Conservation (phyloP, 23 tunicate species). For the Trididemnum miniatum region DNA sequence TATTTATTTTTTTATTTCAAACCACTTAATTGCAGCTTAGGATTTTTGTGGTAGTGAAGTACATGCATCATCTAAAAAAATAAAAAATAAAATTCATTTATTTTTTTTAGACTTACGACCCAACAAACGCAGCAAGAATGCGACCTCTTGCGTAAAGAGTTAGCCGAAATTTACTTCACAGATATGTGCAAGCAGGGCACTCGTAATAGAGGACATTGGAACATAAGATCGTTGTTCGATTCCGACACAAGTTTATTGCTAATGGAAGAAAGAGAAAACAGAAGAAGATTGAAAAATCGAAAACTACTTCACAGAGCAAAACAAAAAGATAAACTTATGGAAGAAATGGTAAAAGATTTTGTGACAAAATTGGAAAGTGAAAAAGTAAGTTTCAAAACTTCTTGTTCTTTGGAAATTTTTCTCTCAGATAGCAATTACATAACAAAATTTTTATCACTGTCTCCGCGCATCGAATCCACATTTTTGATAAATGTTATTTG, state of each 20-base stretch:
- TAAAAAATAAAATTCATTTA: no score
- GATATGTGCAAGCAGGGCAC: background rate
- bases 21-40: no score
- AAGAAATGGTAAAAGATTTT: constrained; percentile 48
- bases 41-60: no score
- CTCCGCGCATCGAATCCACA: no score
- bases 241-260: constrained; percentile 41
- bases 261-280: constrained; percentile 46
- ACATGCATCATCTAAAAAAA: no score
- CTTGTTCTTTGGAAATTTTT: no score
- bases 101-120: constrained; percentile 11
- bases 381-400: background rate
- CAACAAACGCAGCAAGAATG: constrained; percentile 33
- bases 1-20: no score
- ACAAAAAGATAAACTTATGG: constrained; percentile 32
- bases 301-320: constrained; percentile 28
- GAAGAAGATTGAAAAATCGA: constrained; percentile 44
- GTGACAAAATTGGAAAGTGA: constrained; percentile 35
- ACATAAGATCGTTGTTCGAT: constrained; percentile 25
- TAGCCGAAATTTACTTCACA: constrained; percentile 32
- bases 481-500: no score
- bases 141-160: constrained; percentile 46
- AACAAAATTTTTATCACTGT: no score
- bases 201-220: background rate
- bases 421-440: no score